phyloP scores from a whole-genome alignment of 2,888 invertebrate genomes.

The Amorpha juglandis region DNA sequence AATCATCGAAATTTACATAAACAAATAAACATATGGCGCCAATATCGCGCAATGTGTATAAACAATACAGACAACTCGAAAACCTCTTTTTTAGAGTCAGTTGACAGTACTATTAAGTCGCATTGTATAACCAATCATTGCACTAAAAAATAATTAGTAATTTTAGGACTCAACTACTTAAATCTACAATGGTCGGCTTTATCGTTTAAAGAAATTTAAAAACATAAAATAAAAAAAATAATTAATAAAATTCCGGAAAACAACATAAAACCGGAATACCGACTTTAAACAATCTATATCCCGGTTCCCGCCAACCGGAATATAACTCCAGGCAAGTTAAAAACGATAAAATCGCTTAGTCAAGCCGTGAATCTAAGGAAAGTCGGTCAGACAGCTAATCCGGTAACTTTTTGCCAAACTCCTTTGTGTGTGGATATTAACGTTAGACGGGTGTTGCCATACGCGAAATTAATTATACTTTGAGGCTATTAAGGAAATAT shows the following conservation, averaged over 20 bases:
- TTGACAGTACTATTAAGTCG: too few relatives aligned
- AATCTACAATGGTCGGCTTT: too few relatives aligned
- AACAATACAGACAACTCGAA: too few relatives aligned
- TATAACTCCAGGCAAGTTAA: background rate
- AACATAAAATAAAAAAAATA: too few relatives aligned
- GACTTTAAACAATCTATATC: background rate
- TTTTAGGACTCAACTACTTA: too few relatives aligned
- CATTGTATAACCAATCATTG: too few relatives aligned
- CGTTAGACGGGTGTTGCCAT: background rate
- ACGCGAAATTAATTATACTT: constrained; percentile 16
- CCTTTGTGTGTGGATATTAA: constrained; percentile 17
- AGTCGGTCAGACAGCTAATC: constrained; percentile 7
- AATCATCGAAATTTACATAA: too few relatives aligned
- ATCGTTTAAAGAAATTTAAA: too few relatives aligned
- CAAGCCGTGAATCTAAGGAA: constrained; percentile 21
- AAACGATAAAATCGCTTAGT: constrained; percentile 22
- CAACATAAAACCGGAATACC: background rate
- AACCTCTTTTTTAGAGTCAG: too few relatives aligned
- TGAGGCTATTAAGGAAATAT: background rate
- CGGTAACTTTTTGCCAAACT: constrained; percentile 3
- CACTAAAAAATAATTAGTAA: too few relatives aligned
- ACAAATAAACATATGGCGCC: too few relatives aligned
- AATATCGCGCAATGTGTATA: too few relatives aligned
- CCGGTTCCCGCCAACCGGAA: background rate
- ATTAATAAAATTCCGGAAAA: background rate